A percentile compares a stretch with the other conserved stretches of the same genome.
Evolutionary conservation across 2,888 invertebrate species (phyloP).

Genomic region (Orchesella flavescens): DNA sequence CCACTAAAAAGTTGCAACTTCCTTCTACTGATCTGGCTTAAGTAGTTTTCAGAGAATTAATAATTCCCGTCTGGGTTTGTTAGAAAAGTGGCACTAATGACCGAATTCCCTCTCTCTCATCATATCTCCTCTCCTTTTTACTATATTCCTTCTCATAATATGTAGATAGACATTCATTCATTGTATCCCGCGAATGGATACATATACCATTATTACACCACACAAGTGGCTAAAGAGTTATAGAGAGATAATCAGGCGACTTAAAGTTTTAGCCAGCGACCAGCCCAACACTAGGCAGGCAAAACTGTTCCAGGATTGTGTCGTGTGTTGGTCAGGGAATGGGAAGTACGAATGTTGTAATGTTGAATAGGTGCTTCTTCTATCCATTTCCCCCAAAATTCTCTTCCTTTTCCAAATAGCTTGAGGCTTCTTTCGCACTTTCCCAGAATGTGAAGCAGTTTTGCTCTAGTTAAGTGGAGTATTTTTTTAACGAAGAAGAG

Average conservation of each 20-base stretch:
- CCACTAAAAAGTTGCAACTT: neutral
- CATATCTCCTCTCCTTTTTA: slow-evolving; percentile 4
- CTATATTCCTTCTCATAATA: neutral
- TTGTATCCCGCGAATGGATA: too few species aligned
- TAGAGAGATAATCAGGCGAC: slow-evolving; percentile 27
- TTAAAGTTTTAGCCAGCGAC: slow-evolving; percentile 38
- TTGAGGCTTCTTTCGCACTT: neutral
- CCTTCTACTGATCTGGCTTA: slow-evolving; percentile 28
- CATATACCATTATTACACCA: too few species aligned
- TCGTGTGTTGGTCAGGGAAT: neutral
- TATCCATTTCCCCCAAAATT: neutral
- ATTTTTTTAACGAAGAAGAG: too few species aligned
- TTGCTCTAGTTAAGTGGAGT: neutral
- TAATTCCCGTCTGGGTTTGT: slow-evolving; percentile 53
- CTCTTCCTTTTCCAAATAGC: neutral
- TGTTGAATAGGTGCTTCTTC: neutral
- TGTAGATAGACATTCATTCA: too few species aligned
- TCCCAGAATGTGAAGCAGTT: slow-evolving; percentile 11
- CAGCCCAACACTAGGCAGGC: neutral
- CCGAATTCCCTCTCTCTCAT: slow-evolving; percentile 44
- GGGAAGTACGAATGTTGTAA: too few species aligned
- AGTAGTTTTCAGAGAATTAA: slow-evolving; percentile 58
- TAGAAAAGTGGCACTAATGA: slow-evolving; percentile 59
- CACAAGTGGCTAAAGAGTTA: slow-evolving; percentile 4
- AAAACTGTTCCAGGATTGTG: neutral